These are phyloP conservation scores for Heterocephalus glaber DNA, from an alignment of 2,113 vertebrate species.

Conservation along the genomic window DNA sequence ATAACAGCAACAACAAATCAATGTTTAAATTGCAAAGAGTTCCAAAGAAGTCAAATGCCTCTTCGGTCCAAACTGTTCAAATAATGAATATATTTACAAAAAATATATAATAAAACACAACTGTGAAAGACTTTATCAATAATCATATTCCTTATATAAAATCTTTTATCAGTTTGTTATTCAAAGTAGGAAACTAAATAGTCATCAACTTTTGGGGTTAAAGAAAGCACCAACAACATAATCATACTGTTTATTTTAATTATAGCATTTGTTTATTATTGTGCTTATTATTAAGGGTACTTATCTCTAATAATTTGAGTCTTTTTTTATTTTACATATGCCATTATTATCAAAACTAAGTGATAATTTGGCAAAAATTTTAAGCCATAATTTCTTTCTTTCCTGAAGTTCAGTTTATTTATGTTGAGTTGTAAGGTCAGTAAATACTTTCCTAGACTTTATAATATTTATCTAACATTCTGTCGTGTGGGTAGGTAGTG, in stretches of 20 bases:
- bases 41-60: neutral
- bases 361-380: neutral
- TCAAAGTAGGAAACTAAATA: neutral
- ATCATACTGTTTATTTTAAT: neutral
- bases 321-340: neutral
- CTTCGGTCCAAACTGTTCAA: neutral
- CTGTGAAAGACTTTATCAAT: neutral
- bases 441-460: neutral
- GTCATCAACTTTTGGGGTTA: neutral
- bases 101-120: neutral
- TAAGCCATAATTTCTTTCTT: neutral
- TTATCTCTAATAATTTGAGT: neutral
- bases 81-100: neutral
- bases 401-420: neutral
- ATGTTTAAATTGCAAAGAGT: neutral
- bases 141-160: neutral
- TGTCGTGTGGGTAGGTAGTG: neutral
- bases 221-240: constrained; percentile 4
- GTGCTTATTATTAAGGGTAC: neutral
- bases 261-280: neutral
- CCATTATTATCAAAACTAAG: neutral
- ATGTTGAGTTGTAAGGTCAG: neutral
- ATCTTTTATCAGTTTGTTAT: neutral
- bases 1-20: neutral
- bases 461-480: neutral